These are phyloP conservation scores for Pica pica DNA, from an alignment of 2,113 vertebrate genomes.

Conservation along the genomic window DNA sequence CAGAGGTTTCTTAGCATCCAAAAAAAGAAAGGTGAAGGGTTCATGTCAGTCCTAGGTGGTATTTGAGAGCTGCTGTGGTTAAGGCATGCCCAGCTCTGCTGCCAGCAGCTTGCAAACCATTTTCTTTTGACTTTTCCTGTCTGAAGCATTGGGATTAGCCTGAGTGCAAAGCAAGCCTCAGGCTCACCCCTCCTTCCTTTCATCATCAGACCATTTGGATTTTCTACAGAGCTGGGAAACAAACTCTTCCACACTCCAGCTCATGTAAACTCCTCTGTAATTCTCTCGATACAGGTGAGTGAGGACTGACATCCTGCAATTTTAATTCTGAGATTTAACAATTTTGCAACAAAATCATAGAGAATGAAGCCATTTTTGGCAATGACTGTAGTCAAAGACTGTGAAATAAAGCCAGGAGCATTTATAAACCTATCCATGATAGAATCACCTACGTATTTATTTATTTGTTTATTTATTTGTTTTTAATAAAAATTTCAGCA, in stretches of 20 bases:
- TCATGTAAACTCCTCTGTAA: background rate
- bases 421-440: background rate
- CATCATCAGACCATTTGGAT: background rate
- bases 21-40: conserved; percentile 32
- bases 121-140: background rate
- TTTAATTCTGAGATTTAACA: background rate
- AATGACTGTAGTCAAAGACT: background rate
- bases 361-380: background rate
- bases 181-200: background rate
- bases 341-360: background rate
- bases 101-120: background rate
- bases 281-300: background rate
- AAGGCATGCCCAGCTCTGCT: background rate
- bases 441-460: background rate
- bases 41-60: background rate
- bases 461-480: background rate
- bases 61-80: background rate
- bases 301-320: background rate
- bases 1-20: background rate
- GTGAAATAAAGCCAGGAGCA: background rate
- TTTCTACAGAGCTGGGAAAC: background rate
- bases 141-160: background rate
- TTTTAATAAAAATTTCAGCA: background rate
- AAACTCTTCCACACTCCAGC: background rate
- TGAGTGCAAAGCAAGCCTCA: background rate